Percentiles rank a stretch among this genome's conserved stretches.
phyloP scores from a whole-genome alignment of 2,113 vertebrate genomes.

The Rhombomys opimus region DNA sequence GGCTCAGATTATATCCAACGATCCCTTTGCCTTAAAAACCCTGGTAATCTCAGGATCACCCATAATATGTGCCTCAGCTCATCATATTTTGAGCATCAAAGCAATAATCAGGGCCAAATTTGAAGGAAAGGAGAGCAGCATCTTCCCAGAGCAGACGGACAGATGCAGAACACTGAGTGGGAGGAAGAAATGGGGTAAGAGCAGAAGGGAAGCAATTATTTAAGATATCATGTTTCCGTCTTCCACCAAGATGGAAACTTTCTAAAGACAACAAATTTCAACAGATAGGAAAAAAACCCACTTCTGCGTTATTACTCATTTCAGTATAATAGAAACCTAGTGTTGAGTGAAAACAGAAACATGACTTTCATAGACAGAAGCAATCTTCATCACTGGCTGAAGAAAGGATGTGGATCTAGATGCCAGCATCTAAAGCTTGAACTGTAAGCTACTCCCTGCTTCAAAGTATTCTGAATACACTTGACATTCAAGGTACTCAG shows the following conservation, averaged over 20 bases:
- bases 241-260: background rate
- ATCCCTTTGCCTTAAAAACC: background rate
- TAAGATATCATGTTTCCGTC: background rate
- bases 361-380: background rate
- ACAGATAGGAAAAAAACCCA: constrained; percentile 46
- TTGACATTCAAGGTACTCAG: background rate
- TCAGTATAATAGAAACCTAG: constrained; percentile 41
- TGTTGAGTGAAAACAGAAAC: constrained; percentile 29
- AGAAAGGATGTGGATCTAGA: background rate
- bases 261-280: background rate
- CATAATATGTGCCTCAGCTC: background rate
- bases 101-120: background rate
- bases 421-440: background rate
- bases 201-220: background rate
- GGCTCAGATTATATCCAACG: background rate
- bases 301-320: constrained; percentile 43
- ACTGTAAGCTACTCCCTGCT: background rate
- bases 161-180: background rate
- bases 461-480: background rate
- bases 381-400: background rate
- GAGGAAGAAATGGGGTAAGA: background rate
- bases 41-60: background rate
- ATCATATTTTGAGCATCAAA: background rate
- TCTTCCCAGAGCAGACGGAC: background rate
- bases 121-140: background rate